Evolutionary conservation across 2,113 vertebrate genomes (phyloP).

Genomic region (Cryptoleucopteryx plumbea): DNA sequence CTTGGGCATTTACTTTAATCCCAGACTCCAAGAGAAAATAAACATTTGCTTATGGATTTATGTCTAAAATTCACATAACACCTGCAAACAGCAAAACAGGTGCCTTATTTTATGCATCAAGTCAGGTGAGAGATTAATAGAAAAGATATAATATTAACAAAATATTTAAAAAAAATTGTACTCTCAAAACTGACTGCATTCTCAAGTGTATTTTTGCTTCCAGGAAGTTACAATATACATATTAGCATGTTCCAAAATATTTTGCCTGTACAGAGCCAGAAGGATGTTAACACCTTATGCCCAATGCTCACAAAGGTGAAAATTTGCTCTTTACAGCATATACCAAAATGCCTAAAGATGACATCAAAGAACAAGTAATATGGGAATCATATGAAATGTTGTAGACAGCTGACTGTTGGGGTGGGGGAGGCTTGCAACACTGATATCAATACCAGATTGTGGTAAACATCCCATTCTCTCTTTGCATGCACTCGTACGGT

Average conservation of each 20-base stretch:
- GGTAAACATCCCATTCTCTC: neutral
- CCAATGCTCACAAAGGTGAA: neutral
- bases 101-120: neutral
- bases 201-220: neutral
- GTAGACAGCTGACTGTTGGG: neutral
- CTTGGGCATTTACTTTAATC: neutral
- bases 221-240: neutral
- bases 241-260: neutral
- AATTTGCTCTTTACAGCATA: neutral
- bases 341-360: neutral
- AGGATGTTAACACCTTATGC: neutral
- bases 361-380: neutral
- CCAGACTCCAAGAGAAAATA: neutral
- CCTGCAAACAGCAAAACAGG: neutral
- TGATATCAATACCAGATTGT: neutral
- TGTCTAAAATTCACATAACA: neutral
- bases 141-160: neutral
- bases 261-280: neutral
- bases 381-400: neutral
- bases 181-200: neutral
- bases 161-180: neutral
- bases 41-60: neutral
- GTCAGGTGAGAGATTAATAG: neutral
- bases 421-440: neutral
- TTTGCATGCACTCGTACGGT: rapidly evolving